Conservation (phyloP, 1,140 invertebrate genomes). For the Nephila pilipes region DNA sequence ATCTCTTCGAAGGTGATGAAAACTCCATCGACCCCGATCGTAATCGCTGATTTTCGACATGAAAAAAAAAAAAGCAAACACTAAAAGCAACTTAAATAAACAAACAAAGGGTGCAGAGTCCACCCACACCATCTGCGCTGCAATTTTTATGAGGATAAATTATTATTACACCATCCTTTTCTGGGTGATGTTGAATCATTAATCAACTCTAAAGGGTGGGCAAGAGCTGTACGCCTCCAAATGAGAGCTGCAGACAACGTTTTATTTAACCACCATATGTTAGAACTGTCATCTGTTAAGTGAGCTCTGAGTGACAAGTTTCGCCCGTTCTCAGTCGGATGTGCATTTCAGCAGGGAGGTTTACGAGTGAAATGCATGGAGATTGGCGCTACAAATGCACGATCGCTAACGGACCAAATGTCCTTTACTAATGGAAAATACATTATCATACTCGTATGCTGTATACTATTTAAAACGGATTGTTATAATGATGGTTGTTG, state of each 20-base stretch:
- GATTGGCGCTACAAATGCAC: no score
- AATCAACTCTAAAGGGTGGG: background rate
- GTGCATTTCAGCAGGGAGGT: background rate
- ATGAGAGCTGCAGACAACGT: background rate
- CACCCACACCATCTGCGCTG: background rate
- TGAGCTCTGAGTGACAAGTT: background rate
- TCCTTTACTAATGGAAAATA: no score
- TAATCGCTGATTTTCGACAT: background rate
- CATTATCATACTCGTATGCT: no score
- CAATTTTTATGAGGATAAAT: conserved; percentile 8
- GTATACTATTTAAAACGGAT: no score
- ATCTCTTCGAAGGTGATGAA: background rate
- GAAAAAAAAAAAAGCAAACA: background rate
- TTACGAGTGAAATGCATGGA: background rate
- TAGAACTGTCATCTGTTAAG: background rate
- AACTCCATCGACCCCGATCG: background rate
- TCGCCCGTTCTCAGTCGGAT: background rate
- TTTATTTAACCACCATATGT: background rate
- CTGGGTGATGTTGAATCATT: background rate
- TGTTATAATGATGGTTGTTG: no score
- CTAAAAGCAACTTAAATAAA: background rate
- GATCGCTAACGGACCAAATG: no score
- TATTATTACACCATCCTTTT: background rate
- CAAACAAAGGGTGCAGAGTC: conserved; percentile 29
- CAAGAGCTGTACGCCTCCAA: background rate